phyloP scores from a whole-genome alignment of 2,888 invertebrate genomes.

The Oxystoma pomonae region DNA sequence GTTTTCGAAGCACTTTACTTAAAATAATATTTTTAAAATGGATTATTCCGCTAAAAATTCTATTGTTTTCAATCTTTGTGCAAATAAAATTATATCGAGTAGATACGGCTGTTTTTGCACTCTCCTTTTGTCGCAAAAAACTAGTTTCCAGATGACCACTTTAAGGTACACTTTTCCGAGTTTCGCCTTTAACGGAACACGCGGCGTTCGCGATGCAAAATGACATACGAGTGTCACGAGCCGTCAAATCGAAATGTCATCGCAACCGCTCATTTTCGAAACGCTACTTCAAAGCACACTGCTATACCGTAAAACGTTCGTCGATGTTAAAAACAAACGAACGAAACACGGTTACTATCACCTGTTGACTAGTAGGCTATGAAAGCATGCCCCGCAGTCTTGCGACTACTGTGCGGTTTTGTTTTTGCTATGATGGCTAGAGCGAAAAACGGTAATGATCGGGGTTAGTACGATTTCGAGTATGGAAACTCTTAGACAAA shows the following conservation, averaged over 20 bases:
- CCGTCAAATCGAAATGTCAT: background rate
- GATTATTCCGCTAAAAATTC: no score
- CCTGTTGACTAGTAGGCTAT: background rate
- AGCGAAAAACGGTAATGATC: background rate
- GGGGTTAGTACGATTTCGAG: background rate
- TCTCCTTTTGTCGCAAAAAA: no score
- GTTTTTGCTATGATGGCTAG: background rate
- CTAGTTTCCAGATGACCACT: no score
- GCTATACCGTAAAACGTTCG: background rate
- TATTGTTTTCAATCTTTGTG: no score
- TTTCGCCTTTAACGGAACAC: no score
- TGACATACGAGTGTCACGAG: background rate
- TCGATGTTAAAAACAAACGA: background rate
- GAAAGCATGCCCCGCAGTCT: background rate
- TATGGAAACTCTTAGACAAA: background rate
- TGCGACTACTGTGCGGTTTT: background rate
- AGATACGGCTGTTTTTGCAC: no score
- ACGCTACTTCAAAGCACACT: background rate
- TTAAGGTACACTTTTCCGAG: no score
- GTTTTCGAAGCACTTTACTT: no score
- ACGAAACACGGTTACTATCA: background rate
- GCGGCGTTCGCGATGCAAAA: background rate
- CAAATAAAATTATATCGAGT: no score
- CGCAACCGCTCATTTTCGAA: background rate
- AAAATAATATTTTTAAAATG: no score